These are phyloP conservation scores for Palloptera scutellata DNA, from an alignment of 2,888 invertebrate genomes.

Conservation along the genomic window DNA sequence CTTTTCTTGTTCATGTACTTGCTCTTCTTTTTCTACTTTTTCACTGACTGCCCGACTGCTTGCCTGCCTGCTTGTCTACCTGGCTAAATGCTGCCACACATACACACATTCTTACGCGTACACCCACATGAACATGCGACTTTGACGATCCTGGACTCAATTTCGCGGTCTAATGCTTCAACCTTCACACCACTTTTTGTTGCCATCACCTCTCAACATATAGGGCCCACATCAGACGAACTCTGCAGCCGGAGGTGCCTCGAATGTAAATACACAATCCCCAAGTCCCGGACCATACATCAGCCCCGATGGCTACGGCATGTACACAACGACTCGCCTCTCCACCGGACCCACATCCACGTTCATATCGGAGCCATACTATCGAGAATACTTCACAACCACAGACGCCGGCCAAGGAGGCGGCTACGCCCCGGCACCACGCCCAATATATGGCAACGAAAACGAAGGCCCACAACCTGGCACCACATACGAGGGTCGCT, in stretches of 20 bases:
- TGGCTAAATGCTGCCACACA: too few species aligned
- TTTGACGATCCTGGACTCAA: too few species aligned
- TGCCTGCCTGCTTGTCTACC: too few species aligned
- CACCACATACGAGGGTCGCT: slow-evolving; percentile 62
- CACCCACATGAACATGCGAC: not conserved
- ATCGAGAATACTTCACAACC: slow-evolving; percentile 75
- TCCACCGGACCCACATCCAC: slow-evolving; percentile 62
- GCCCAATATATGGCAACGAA: slow-evolving; percentile 58
- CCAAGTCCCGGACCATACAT: slow-evolving; percentile 65
- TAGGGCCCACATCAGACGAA: slow-evolving; percentile 59
- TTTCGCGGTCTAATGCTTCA: too few species aligned
- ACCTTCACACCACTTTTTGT: not conserved
- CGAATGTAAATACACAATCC: slow-evolving; percentile 60
- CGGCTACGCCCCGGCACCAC: slow-evolving; percentile 60
- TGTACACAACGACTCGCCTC: slow-evolving; percentile 61
- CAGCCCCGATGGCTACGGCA: slow-evolving; percentile 63
- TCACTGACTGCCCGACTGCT: too few species aligned
- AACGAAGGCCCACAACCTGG: slow-evolving; percentile 60
- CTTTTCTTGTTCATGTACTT: slow-evolving; percentile 22
- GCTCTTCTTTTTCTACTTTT: slow-evolving; percentile 14
- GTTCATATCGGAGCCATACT: slow-evolving; percentile 78
- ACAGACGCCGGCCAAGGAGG: slow-evolving; percentile 65
- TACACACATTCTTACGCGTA: not conserved
- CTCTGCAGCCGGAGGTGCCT: slow-evolving; percentile 42
- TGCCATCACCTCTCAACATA: not conserved